Conservation (phyloP, 1,140 invertebrate genomes). For the Lepidurus couesii region DNA sequence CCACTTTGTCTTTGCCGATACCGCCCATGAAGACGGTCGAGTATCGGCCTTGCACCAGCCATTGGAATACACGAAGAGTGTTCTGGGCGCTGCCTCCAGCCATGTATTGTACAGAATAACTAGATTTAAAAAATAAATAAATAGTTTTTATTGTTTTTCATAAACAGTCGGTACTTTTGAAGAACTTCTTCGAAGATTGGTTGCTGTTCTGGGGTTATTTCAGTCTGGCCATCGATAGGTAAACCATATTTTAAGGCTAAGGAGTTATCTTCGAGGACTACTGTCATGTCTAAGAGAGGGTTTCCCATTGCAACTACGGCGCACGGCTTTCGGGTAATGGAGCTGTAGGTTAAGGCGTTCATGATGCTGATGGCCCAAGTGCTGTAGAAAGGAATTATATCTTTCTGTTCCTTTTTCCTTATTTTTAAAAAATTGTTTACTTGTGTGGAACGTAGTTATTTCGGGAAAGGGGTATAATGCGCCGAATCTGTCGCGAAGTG, state of each 20-base stretch:
- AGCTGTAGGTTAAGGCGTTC: neutral
- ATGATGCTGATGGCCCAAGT: neutral
- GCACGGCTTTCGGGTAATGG: constrained; percentile 37
- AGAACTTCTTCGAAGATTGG: constrained; percentile 41
- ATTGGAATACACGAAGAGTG: constrained; percentile 50
- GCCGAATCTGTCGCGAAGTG: neutral
- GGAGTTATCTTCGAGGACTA: constrained; percentile 47
- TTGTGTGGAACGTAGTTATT: neutral
- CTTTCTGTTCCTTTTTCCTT: neutral
- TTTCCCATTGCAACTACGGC: constrained; percentile 54
- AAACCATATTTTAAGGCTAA: constrained; percentile 55
- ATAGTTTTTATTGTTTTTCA: neutral
- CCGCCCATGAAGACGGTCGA: constrained; percentile 47
- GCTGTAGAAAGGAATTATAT: neutral
- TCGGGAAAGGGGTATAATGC: neutral
- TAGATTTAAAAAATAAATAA: constrained; percentile 33
- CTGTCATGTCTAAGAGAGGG: constrained; percentile 58
- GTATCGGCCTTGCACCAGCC: constrained; percentile 45
- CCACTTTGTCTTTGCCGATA: constrained; percentile 48
- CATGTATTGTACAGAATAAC: constrained; percentile 39
- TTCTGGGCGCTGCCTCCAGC: constrained; percentile 52
- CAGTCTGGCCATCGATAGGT: constrained; percentile 47
- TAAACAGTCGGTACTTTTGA: constrained; percentile 35
- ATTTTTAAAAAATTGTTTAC: neutral
- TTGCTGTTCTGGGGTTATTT: constrained; percentile 45